Base-by-base conservation (phyloP, 2,113 vertebrate species). In the Paralichthys olivaceus region DNA sequence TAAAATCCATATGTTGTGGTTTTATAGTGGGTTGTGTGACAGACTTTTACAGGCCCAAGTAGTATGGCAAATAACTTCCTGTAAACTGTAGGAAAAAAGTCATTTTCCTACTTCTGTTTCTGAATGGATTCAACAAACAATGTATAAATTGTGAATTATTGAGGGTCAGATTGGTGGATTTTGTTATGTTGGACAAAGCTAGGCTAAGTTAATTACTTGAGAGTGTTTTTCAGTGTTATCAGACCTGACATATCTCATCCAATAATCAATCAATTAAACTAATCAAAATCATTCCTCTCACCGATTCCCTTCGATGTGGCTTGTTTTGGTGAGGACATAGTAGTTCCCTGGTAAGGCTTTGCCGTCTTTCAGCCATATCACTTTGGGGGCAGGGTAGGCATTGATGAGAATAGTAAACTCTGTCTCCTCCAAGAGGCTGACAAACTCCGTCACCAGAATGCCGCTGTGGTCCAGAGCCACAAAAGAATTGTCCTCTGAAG, bases 361-460 rank as follows among this genome's bases (percentile, higher is more conserved):
- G 0, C 93, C 95, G 47, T 99, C 95, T 84, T 97, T 98, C 72
- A 95, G 83, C 98, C 98, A 99, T 20, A 79, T 90, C 72, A 98
- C 93, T 89, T 91, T 96, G 69, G 98, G 98, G 17, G 92, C 66
- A 0, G 96, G 96, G 70, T 96, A 95, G 23, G 96, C 96, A 28
- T 95, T 72, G 20, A 98, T 95, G 17, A 95, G 92, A 29, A 98
- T 95, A 0, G 95, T 95, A 55, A 96, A 98, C 85, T 96, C 94
- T 8, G 94, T 96, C 37, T 96, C 96, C 90, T 97, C 95, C 0
- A 97, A 93, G 15, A 97, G 91, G 66, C 94, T 94, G 56, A 96
- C 94, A 58, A 93, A 89, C 92, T 97, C 97, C 69, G 90, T 57
- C 0, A 77, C 75, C 29, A 93, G 89, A 64, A 99, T 97, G 51